Evolutionary conservation across 2,888 invertebrate species (phyloP).

Genomic region (Agonopterix alstromeriana): DNA sequence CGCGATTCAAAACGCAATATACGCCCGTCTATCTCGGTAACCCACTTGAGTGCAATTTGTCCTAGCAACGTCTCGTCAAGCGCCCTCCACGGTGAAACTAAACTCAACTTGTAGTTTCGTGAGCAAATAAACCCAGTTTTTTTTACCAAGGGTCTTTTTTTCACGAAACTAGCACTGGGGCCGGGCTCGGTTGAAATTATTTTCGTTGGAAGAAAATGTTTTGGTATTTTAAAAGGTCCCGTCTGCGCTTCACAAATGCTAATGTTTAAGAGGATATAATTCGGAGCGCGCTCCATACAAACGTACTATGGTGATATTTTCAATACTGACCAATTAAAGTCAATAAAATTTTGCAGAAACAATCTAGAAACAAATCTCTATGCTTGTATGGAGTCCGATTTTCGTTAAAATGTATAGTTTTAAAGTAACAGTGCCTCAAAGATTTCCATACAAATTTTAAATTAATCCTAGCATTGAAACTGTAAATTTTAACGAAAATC

Average conservation of each 20-base stretch:
- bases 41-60: conserved; percentile 60
- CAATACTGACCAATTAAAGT: too few species aligned
- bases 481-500: too few species aligned
- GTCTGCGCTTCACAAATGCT: not conserved
- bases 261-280: too few species aligned
- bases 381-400: too few species aligned
- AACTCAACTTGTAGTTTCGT: conserved; percentile 52
- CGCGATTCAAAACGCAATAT: not conserved
- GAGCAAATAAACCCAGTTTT: conserved; percentile 32
- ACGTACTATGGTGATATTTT: too few species aligned
- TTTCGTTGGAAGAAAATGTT: not conserved
- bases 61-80: conserved; percentile 45
- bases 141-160: conserved; percentile 23
- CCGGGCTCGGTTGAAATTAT: conserved; percentile 2
- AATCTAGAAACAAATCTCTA: too few species aligned
- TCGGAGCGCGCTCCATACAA: too few species aligned
- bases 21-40: conserved; percentile 21
- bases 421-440: too few species aligned
- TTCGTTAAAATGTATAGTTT: too few species aligned
- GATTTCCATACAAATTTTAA: too few species aligned
- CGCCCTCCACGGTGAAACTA: conserved; percentile 46
- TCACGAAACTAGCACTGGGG: conserved; percentile 3
- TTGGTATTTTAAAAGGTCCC: not conserved
- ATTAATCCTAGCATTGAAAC: too few species aligned
- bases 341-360: too few species aligned